Base-by-base conservation (phyloP, 1,140 invertebrate genomes). In the Aphidius ervi region DNA sequence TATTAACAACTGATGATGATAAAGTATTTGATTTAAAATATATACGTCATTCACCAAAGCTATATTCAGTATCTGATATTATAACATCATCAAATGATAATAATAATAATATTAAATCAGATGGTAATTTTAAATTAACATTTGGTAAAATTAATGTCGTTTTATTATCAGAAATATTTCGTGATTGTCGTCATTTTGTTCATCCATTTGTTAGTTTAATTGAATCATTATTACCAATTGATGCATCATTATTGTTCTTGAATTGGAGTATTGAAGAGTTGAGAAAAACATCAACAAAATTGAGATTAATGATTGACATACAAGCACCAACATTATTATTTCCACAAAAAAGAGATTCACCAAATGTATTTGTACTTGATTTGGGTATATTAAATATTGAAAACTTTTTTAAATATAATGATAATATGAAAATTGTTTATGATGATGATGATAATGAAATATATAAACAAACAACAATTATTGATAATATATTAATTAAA, bases 311-410 rank as follows among this genome's bases (percentile, higher is more conserved):
- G 39, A 83, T 93, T 53, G 86, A 90, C 70, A 82, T 93, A 63
- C 85, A 88, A 70, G 86, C 86, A 43, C 91, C 91, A 45, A 86
- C 88, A 0, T 75, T 94, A 20, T 74, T 93, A 37, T 74, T 94
- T 45, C 92, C 91, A 0, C 90, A 92, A 70, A 89, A 90, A 68
- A 87, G 88, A 20, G 87, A 88, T 56, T 90, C 89, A 6, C 88
- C 89, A 0, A 91, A 89, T 74, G 81, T 92, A n/a, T 74, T 94
- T 47, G 83, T 93, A 48, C 75, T 92, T 16, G 88, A 90, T 73
- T 85, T 90, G 72, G 88, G 87, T 59, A 84, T 89, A 68, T 74
- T 94, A 8, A 83, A 82, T 5, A 84, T 93, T 23, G 88, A 91
- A 70, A 94, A 93, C 69, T 89, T 90, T 75, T 92, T 93, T 77